Evolutionary conservation across 2,797 vertebrate genomes (phyloP), one percentile per base, ranked within the genome.

Genomic region (Megaceryle alcyon): DNA sequence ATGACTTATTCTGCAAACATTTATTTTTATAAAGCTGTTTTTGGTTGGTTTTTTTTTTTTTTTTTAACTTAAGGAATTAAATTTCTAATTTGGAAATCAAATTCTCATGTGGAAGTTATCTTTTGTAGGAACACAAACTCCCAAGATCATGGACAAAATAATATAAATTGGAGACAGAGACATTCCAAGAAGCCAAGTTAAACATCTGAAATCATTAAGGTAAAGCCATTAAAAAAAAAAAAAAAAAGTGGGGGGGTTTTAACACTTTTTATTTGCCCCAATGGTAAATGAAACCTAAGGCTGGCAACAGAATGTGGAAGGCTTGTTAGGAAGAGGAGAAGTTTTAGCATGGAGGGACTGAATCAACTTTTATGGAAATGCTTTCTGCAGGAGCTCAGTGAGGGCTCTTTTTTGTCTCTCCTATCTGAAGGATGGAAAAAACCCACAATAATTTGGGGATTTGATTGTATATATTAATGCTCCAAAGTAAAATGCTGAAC

Each of bases 131-230:
- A 80, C 22, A 70, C 64, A 49, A 73, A 60, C 39, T 86, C 46
- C 39, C 51, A 71, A 76, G 70, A 79, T 72, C 17, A n/a, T 23
- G 37, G 78, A 60, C 44, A 61, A 92, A 80, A 60, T 66, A 86
- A 35, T 92, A 60, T 44, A 84, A 82, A 84, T 35, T 71, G 60
- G 73, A 97, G 80, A 86, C 56, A 65, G 21, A 86, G 66, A 53
- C 35, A 60, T 72, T 93, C 59, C 49, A 88, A 66, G 64, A 72
- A 84, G 78, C 73, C 77, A 92, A 85, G 57, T 77, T 78, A 91
- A 92, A 90, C 31, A 44, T 72, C 77, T 92, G 73, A 90, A 92
- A 87, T 49, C 25, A 72, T 83, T 78, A 82, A 84, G 44, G 75
- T 80, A 90, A 94, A 95, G 64, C 4, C 3, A 71, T 85, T 68